Conservation (phyloP, 2,797 vertebrate genomes). For the Nyctalus aviator region DNA sequence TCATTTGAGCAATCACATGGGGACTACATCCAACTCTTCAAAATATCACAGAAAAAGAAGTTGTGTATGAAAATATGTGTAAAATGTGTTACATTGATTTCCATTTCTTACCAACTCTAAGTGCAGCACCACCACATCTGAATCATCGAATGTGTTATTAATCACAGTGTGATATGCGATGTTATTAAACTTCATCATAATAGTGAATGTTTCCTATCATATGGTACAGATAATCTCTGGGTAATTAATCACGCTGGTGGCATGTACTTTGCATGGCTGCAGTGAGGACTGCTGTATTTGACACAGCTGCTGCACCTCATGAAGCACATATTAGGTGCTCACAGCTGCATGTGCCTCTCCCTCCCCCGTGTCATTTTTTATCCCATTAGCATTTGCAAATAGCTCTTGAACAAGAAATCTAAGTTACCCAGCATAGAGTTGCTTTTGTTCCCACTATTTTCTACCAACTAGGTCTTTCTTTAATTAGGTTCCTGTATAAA, state of each 20-base stretch:
- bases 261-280: not conserved
- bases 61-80: slow-evolving; percentile 68
- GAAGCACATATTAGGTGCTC: not conserved
- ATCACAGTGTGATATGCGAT: not conserved
- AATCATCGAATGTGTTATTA: slow-evolving; percentile 49
- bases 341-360: not conserved
- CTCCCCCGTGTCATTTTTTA: not conserved
- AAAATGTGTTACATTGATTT: slow-evolving; percentile 69
- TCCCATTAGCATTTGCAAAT: slow-evolving; percentile 41
- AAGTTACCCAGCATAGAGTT: slow-evolving; percentile 33
- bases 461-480: slow-evolving; percentile 57
- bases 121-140: not conserved
- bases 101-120: slow-evolving; percentile 55
- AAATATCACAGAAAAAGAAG: slow-evolving; percentile 70
- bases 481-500: slow-evolving; percentile 79
- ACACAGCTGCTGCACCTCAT: not conserved
- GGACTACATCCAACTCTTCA: slow-evolving; percentile 61
- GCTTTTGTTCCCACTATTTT: slow-evolving; percentile 40
- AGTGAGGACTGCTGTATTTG: not conserved
- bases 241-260: not conserved
- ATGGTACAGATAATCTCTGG: not conserved
- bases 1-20: slow-evolving; percentile 64
- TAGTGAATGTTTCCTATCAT: not conserved
- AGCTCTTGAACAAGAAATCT: slow-evolving; percentile 63
- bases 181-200: slow-evolving; percentile 20